A percentile compares a stretch with the other conserved stretches of the same genome.
These are phyloP conservation scores for Gambelia wislizenii DNA, from an alignment of 2,797 vertebrate species.

Conservation along the genomic window DNA sequence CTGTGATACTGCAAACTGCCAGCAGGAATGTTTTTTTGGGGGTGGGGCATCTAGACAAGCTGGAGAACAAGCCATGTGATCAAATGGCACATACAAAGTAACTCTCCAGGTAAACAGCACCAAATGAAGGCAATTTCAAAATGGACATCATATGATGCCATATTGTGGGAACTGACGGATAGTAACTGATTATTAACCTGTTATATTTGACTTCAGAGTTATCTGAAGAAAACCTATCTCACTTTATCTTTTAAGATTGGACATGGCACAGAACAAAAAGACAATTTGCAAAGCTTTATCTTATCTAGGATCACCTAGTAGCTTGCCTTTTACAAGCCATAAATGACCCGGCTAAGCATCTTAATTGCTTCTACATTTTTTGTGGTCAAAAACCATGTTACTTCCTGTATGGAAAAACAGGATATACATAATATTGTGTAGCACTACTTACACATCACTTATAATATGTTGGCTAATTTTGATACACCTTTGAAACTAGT, in stretches of 20 bases:
- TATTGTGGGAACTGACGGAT: not conserved
- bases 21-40: not conserved
- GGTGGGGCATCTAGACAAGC: not conserved
- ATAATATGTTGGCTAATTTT: not conserved
- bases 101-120: not conserved
- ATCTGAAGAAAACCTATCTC: not conserved
- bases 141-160: not conserved
- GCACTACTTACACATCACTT: not conserved
- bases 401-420: not conserved
- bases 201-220: not conserved
- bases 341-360: conserved; percentile 1
- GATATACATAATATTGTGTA: not conserved
- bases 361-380: conserved; percentile 34
- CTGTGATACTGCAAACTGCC: not conserved
- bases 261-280: conserved; percentile 26
- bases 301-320: conserved; percentile 31
- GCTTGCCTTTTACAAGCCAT: not conserved
- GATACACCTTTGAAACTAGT: not conserved
- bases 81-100: not conserved
- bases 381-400: conserved; percentile 2
- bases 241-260: conserved; percentile 3
- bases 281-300: conserved; percentile 37
- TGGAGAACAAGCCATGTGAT: not conserved
- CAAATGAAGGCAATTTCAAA: conserved; percentile 14
- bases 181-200: not conserved